These are phyloP conservation scores for Strigamia maritima DNA, from an alignment of 2,888 invertebrate species.

Conservation along the genomic window DNA sequence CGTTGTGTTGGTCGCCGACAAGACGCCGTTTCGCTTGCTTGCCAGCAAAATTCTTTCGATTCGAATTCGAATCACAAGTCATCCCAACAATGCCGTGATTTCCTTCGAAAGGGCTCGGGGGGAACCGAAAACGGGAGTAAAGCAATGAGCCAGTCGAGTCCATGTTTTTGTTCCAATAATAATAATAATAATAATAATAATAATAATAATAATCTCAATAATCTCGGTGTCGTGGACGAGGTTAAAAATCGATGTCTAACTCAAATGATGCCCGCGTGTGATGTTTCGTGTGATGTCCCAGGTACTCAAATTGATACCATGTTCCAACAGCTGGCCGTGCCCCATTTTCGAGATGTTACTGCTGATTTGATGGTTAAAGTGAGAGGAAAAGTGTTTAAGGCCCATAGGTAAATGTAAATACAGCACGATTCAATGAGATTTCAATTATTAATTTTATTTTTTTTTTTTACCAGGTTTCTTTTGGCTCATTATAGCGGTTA, in stretches of 20 bases:
- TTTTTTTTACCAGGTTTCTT: neutral
- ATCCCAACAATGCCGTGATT: neutral
- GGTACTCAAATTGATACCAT: neutral
- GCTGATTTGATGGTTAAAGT: constrained; percentile 28
- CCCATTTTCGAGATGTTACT: constrained; percentile 7
- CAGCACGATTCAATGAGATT: neutral
- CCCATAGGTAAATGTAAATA: neutral
- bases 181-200: too few species aligned
- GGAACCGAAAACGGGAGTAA: neutral
- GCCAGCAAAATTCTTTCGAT: neutral
- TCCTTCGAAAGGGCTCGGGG: neutral
- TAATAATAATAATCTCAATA: too few species aligned
- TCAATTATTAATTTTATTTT: too few species aligned
- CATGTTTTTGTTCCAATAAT: neutral
- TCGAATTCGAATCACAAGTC: neutral
- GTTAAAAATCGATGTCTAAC: neutral
- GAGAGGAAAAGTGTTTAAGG: neutral
- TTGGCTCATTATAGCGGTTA: constrained; percentile 31
- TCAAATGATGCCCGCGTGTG: neutral
- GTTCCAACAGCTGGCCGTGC: neutral
- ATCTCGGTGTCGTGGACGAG: neutral
- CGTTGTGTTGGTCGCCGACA: neutral
- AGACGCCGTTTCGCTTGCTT: neutral
- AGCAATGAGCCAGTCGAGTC: neutral
- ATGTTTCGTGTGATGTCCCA: neutral